Conservation (phyloP, 53 echinoderm and acorn worm genomes). For the Luidia sarsii region DNA sequence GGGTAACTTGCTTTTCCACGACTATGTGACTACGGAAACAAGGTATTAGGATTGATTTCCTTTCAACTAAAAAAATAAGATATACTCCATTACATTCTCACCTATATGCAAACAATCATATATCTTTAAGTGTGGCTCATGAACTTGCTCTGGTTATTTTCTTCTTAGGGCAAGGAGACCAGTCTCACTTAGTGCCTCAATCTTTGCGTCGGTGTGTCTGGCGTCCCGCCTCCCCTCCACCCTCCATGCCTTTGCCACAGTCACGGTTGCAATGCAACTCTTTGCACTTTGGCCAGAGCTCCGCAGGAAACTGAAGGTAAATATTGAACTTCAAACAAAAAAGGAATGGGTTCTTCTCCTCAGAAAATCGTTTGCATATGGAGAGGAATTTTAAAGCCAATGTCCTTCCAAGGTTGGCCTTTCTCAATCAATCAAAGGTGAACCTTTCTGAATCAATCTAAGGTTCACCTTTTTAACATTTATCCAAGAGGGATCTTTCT, state of each 20-base stretch:
- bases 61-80: no score
- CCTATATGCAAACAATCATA: no score
- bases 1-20: conserved; percentile 88
- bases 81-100: no score
- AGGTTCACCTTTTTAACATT: no score
- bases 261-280: conserved; percentile 81
- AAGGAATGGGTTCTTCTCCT: no score
- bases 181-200: conserved; percentile 88
- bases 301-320: conserved; percentile 70
- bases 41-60: no score
- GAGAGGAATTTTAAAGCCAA: not conserved
- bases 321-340: not conserved
- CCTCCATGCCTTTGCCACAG: conserved; percentile 90
- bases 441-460: no score
- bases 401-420: not conserved
- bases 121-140: no score
- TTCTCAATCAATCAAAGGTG: no score
- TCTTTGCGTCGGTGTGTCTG: conserved; percentile 97
- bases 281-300: conserved; percentile 95
- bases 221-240: conserved; percentile 89
- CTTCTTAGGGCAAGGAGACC: conserved; percentile 71
- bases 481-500: no score
- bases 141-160: not conserved
- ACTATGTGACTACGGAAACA: conserved; percentile 79
- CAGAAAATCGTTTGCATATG: not conserved